A percentile compares a stretch with the other conserved stretches of the same genome.
Conservation (phyloP, 2,888 invertebrate genomes). For the Drosophila antonietae region DNA sequence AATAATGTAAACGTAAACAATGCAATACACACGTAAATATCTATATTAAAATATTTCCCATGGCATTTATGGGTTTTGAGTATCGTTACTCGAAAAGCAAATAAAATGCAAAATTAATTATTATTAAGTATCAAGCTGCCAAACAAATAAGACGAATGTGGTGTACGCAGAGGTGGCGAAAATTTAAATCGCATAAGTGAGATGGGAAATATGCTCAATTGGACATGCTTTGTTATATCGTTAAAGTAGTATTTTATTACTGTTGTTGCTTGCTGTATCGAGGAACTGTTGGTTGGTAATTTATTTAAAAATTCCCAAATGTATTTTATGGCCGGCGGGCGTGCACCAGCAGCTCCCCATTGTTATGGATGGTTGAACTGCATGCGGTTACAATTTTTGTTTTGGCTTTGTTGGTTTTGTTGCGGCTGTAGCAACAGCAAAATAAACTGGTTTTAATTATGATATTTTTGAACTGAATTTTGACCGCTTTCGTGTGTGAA, state of each 20-base stretch:
- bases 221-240: constrained; percentile 2
- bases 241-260: constrained; percentile 14
- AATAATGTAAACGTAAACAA: constrained; percentile 3
- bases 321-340: constrained; percentile 23
- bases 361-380: constrained; percentile 70
- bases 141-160: neutral
- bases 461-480: constrained; percentile 43
- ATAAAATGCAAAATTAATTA: constrained; percentile 1
- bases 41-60: neutral
- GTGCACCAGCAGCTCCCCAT: constrained; percentile 30
- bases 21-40: neutral
- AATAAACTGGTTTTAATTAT: constrained; percentile 73
- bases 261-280: constrained; percentile 10
- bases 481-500: constrained; percentile 12
- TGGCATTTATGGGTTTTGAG: neutral
- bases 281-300: constrained; percentile 17
- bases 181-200: constrained; percentile 19
- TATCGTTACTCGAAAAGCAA: neutral
- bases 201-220: constrained; percentile 33
- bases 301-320: constrained; percentile 33
- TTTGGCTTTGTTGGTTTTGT: constrained; percentile 47
- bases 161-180: constrained; percentile 2
- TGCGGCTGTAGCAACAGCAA: constrained; percentile 47
- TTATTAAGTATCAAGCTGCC: neutral
- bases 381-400: constrained; percentile 52